Evolutionary conservation across 2,888 invertebrate species (phyloP), one percentile per base, ranked within the genome.

Genomic region (Nematopogon swammerdamellus): DNA sequence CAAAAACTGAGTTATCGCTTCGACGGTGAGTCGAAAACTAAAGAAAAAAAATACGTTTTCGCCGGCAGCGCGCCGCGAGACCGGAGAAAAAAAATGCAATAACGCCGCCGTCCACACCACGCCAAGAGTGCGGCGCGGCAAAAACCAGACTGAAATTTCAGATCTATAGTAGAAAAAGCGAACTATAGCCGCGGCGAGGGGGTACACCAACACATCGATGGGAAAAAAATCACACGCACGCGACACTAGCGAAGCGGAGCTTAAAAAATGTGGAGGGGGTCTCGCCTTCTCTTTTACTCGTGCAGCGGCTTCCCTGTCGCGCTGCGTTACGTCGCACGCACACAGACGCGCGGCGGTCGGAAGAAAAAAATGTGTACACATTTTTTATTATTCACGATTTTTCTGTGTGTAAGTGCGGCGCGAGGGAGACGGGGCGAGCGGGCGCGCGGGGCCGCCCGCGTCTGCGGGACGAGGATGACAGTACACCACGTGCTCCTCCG

Each of bases 141-240:
- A 80, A 80, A 80, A 77, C 79, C 70, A 77, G 76, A 80, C 80
- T 80, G 80, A 80, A 77, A 68, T 76, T 25, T 77, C 77, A 76
- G 77, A 79, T 80, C 80, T 79, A 80, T 80, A 80, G 80, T 80
- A 80, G 79, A 80, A 80, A 80, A 80, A 80, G 79, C 74, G 72
- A 77, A 79, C 79, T 76, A 77, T 77, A 74, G 75, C 71, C 72
- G 63, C 72, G 63, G 71, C 75, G 77, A 75, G 77, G 79, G 44
- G 79, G 74, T 75, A 79, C 79, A 79, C 79, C 70, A 74, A 76
- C 76, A 79, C 77, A 79, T 76, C 70, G 79, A 76, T 76, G n/a
- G 74, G 80, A 72, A 79, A 79, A 77, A 79, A 79, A 77, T 74
- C 70, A 72, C 75, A 77, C 72, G 63, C 64, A 75, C 73, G 68